These are phyloP conservation scores for Hirtodrosophila duncani DNA, from an alignment of 2,888 invertebrate species.

Conservation along the genomic window DNA sequence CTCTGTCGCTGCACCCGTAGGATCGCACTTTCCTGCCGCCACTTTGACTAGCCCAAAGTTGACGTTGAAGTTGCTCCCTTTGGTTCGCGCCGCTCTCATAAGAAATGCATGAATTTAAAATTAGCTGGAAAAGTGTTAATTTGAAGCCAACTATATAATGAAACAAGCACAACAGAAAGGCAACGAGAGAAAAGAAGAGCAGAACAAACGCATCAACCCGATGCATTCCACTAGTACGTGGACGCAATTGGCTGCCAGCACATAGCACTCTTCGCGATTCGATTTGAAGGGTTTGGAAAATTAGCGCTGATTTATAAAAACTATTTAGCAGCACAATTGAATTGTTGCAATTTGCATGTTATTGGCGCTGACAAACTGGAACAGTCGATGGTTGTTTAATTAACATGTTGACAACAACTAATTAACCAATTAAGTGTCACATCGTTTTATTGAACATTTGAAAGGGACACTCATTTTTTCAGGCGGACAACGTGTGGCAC, in stretches of 20 bases:
- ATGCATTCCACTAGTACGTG: constrained; percentile 1
- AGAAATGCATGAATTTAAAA: constrained; percentile 68
- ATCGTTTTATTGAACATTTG: too few relatives aligned
- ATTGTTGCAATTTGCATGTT: too few relatives aligned
- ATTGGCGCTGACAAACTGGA: too few relatives aligned
- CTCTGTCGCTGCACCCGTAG: constrained; percentile 9
- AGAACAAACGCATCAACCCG: background rate
- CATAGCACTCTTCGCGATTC: background rate
- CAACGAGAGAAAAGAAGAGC: background rate
- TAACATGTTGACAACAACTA: constrained; percentile 1
- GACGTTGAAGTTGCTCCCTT: too few relatives aligned
- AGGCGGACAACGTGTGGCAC: too few relatives aligned
- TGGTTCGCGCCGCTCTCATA: constrained; percentile 36
- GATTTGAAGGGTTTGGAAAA: background rate
- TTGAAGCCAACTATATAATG: constrained; percentile 41
- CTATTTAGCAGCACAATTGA: too few relatives aligned
- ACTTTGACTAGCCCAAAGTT: constrained; percentile 26
- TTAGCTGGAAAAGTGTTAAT: constrained; percentile 68
- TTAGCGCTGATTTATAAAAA: too few relatives aligned
- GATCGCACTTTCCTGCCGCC: constrained; percentile 8
- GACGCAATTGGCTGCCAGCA: background rate
- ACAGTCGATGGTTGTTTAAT: too few relatives aligned
- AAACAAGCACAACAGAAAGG: background rate
- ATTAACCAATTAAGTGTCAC: constrained; percentile 4
- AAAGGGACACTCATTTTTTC: too few relatives aligned